A percentile compares a stretch with the other conserved stretches of the same genome.
Conservation (phyloP, 2,888 invertebrate species). For the Apamea epomidion region DNA sequence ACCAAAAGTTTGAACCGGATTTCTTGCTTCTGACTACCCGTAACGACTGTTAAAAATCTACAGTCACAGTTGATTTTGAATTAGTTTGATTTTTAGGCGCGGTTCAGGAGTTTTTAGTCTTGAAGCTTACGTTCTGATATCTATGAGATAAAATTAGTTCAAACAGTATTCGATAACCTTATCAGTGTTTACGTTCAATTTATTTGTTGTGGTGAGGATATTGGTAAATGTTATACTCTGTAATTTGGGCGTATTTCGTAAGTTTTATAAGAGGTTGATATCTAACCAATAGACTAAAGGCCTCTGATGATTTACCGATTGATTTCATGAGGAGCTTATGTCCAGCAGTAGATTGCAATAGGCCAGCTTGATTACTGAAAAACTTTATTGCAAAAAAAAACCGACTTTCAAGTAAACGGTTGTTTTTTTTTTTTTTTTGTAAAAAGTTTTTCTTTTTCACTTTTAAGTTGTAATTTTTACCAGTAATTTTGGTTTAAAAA, state of each 20-base stretch:
- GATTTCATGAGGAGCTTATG: not conserved
- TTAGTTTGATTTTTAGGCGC: not conserved
- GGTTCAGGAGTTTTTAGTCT: conserved; percentile 8
- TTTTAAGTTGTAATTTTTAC: no score
- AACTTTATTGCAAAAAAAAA: no score
- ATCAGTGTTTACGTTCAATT: conserved; percentile 27
- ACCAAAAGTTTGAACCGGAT: no score
- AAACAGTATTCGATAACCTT: conserved; percentile 30
- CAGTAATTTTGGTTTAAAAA: no score
- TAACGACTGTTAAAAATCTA: not conserved
- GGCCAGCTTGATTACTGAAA: not conserved
- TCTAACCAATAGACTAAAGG: not conserved
- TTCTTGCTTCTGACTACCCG: not conserved
- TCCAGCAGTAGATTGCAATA: not conserved
- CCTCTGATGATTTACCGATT: not conserved
- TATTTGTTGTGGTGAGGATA: conserved; percentile 29
- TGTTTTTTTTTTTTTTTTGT: no score
- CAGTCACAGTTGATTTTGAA: not conserved
- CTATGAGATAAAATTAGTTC: conserved; percentile 26
- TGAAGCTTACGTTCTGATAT: not conserved
- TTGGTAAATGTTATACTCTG: conserved; percentile 27
- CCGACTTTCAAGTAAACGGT: no score
- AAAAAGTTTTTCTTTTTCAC: no score
- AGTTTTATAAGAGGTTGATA: not conserved
- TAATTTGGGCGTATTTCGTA: conserved; percentile 9